phyloP scores from a whole-genome alignment of 2,888 invertebrate genomes.

The Macrosiphum euphorbiae region DNA sequence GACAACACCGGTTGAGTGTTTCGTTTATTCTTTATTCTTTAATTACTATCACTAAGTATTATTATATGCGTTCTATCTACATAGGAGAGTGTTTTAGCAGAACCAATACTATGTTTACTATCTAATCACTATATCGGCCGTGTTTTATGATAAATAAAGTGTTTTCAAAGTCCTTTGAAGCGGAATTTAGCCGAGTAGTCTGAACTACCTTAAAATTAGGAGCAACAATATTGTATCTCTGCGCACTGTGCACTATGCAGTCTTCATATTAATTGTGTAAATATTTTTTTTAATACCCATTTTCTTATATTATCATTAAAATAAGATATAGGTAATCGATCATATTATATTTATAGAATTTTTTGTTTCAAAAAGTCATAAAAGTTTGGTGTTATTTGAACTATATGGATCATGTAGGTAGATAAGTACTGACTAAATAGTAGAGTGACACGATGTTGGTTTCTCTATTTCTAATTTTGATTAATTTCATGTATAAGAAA shows the following conservation, averaged over 20 bases:
- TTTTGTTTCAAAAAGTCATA: not conserved
- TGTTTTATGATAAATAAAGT: not conserved
- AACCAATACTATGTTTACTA: not conserved
- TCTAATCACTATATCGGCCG: not conserved
- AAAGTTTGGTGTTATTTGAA: not conserved
- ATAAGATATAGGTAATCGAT: not conserved
- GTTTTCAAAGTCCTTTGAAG: not conserved
- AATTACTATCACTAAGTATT: not conserved
- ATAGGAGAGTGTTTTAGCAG: not conserved
- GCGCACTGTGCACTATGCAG: not conserved
- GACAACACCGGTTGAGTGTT: not conserved
- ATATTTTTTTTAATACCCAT: not conserved
- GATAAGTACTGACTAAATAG: no score
- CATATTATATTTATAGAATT: not conserved
- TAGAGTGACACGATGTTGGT: not conserved
- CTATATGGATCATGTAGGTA: not conserved
- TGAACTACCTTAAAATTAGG: not conserved
- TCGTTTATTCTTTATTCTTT: not conserved
- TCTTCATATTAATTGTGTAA: not conserved
- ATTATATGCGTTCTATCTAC: not conserved
- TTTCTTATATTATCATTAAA: not conserved
- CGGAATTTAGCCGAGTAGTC: not conserved
- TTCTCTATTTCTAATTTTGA: not conserved
- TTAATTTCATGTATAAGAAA: not conserved
- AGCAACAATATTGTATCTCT: not conserved